These are phyloP conservation scores for Coryphaenoides rupestris DNA, from an alignment of 2,113 vertebrate genomes.

Conservation along the genomic window DNA sequence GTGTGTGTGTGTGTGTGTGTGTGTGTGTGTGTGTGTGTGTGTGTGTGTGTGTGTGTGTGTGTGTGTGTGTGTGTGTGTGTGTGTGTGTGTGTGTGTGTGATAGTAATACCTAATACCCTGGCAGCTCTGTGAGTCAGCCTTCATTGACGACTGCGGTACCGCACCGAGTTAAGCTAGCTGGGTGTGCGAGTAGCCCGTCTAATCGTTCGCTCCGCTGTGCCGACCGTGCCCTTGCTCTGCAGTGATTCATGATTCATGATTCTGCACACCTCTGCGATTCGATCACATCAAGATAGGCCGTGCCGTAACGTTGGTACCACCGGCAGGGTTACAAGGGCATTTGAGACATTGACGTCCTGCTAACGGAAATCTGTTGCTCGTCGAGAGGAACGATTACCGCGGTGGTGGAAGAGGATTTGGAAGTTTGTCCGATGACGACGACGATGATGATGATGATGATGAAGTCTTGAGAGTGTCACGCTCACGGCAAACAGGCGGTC, in stretches of 20 bases:
- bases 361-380: no score
- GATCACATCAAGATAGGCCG: slow-evolving; percentile 5
- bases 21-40: slow-evolving; percentile 23
- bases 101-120: slow-evolving; percentile 41
- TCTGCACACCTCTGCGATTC: neutral
- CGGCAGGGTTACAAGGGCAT: no score
- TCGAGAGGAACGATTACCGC: no score
- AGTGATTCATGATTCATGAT: slow-evolving; percentile 37
- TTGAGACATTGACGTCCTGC: no score
- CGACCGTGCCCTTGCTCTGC: slow-evolving; percentile 44
- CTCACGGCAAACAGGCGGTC: slow-evolving; percentile 12
- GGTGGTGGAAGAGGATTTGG: neutral
- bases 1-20: neutral
- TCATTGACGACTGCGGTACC: slow-evolving; percentile 33
- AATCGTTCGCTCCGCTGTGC: slow-evolving; percentile 42
- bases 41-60: neutral
- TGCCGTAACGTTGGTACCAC: slow-evolving; percentile 8
- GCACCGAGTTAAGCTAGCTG: slow-evolving; percentile 32
- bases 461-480: slow-evolving; percentile 12
- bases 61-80: slow-evolving; percentile 1
- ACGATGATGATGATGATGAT: neutral
- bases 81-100: slow-evolving; percentile 18
- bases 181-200: slow-evolving; percentile 47
- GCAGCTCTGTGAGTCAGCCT: slow-evolving; percentile 35
- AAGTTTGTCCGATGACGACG: neutral